Conservation (phyloP, 2,113 vertebrate genomes). For the Thunnus thynnus region DNA sequence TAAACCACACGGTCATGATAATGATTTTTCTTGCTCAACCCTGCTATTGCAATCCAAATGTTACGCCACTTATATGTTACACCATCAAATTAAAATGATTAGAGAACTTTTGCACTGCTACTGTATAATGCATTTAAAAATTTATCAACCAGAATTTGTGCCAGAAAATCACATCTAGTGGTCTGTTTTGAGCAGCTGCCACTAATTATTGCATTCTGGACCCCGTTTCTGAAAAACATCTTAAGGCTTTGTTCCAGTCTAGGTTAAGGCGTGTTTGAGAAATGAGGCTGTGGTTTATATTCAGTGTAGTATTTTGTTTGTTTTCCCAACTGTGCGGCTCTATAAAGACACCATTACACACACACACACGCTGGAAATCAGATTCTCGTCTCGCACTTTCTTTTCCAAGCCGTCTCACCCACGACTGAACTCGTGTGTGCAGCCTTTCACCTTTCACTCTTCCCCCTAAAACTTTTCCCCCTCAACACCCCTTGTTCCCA, state of each 20-base stretch:
- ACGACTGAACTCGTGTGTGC: slow-evolving; percentile 30
- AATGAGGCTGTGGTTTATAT: background rate
- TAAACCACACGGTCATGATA: background rate
- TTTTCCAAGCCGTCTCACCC: slow-evolving; percentile 34
- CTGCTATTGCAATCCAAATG: background rate
- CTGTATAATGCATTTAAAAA: too few relatives aligned
- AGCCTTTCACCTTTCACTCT: slow-evolving; percentile 61
- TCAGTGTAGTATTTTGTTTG: background rate
- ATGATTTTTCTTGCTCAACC: background rate
- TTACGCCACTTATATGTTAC: too few relatives aligned
- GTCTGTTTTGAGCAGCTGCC: background rate
- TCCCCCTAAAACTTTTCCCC: slow-evolving; percentile 58
- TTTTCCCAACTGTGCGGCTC: background rate
- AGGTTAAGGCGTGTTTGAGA: background rate
- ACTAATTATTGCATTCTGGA: background rate
- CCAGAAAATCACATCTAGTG: background rate
- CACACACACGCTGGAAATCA: slow-evolving; percentile 12
- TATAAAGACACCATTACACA: background rate
- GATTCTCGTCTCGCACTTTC: background rate
- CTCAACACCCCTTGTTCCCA: slow-evolving; percentile 58
- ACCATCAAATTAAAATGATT: too few relatives aligned
- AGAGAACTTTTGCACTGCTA: too few relatives aligned
- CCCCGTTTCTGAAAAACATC: background rate
- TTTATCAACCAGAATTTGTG: background rate
- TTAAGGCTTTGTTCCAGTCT: background rate